phyloP scores from a whole-genome alignment of 2,113 vertebrate species.

The Formicarius rufipectus region DNA sequence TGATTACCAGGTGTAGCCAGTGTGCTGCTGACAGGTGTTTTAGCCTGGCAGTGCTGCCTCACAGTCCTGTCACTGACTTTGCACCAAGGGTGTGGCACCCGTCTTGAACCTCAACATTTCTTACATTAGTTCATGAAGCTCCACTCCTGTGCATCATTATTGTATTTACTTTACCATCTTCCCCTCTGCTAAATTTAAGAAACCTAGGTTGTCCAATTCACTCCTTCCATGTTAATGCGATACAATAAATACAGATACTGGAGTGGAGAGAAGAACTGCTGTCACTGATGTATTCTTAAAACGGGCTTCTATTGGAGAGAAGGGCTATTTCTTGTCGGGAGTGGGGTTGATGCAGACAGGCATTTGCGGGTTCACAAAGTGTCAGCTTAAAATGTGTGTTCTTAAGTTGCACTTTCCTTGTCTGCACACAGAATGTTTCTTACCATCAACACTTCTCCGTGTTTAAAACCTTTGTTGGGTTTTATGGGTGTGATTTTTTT shows the following conservation, averaged over 20 bases:
- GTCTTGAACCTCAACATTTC: not conserved
- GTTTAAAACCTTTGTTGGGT: not conserved
- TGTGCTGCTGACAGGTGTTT: not conserved
- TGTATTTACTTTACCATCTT: not conserved
- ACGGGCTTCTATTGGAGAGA: not conserved
- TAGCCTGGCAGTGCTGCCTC: not conserved
- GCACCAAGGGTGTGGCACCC: not conserved
- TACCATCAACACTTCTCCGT: not conserved
- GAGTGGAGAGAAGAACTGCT: not conserved
- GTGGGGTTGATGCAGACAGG: not conserved
- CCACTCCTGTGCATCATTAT: not conserved
- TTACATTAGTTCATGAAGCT: not conserved
- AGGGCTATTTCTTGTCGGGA: not conserved
- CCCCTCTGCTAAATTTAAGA: not conserved
- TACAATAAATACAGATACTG: not conserved
- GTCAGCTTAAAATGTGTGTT: not conserved
- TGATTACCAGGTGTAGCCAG: not conserved
- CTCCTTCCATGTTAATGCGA: fast-evolving
- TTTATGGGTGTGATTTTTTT: not conserved
- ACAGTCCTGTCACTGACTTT: too few species aligned
- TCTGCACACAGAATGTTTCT: not conserved
- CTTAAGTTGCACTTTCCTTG: not conserved
- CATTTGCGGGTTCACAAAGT: not conserved
- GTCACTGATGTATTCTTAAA: not conserved
- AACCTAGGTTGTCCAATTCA: not conserved